Evolutionary conservation across 1,140 invertebrate species (phyloP), one percentile per base, ranked within the genome.

Genomic region (Drosophila ercepeae): DNA sequence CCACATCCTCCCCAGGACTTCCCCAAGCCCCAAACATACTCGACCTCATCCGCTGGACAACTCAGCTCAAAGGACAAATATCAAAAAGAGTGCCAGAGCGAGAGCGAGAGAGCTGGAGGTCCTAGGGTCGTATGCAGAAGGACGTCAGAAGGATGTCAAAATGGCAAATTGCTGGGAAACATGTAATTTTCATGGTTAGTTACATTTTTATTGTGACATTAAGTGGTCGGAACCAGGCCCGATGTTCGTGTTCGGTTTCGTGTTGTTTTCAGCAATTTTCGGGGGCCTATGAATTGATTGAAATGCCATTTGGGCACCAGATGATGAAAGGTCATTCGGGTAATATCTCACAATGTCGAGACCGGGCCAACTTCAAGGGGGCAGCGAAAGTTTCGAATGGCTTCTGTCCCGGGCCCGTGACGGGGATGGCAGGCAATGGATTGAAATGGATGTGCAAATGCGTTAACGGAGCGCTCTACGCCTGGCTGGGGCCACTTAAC

Each of bases 181-280:
- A 88, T 86, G 82, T 86, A 81, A 86, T 86, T 86, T 86, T 86
- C 82, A 86, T 86, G 82, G 82, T 86, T 86, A 86, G 82, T 86
- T 86, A 86, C 82, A 88, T 88, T 86, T 86, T 88, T 86, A 88
- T 86, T 86, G 82, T 86, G 82, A 82, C 82, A 86, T 86, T 86
- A 86, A 86, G 82, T 86, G 82, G 77, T 88, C 59, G 44, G 59
- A 63, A 29, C 57, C 60, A 29, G 55, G 54, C 8, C 54, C 52
- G n/a, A 25, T 48, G 18, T 9, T 19, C 16, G 23, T 48, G 59
- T 21, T 46, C 39, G 39, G 46, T 46, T 60, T 75, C 51, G 27
- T 67, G 13, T 63, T 63, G 32, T 53, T 63, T 46, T 39, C 54
- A 51, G 19, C 29, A 41, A 48, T 48, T 58, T 71, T 63, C 41